Base-by-base conservation (phyloP, 2,113 vertebrate species). In the Ceyx melanurus region DNA sequence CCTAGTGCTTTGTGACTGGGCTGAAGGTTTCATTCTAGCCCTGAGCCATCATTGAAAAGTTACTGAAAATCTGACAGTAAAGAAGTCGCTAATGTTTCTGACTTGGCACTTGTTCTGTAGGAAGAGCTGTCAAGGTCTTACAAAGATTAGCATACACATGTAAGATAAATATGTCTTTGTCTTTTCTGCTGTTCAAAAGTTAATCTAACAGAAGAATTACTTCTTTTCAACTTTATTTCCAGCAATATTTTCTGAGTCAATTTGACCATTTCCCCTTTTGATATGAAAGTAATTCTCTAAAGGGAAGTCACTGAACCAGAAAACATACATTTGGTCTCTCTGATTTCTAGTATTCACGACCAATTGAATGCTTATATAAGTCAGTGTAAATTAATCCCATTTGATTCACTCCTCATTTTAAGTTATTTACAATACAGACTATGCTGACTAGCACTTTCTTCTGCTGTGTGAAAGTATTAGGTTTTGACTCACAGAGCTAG, bases 361-460 rank as follows among this genome's bases (percentile, higher is more conserved):
- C 92, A 93, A 89, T 95, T 96, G 91, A 91, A 95, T 96, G 91
- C 78, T 87, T 64, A 89, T 54, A 91, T 84, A 62, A 87, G 78
- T 82, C 64, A 91, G 88, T 91, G 92, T 82, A 94, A 93, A 95
- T 93, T 89, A 94, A 91, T 91, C 87, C 89, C 11, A 43, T 92
- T 94, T 94, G 86, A 94, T 85, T 93, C 84, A 85, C 64, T 87
- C 67, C 78, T 94, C 81, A n/a, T 93, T 96, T 90, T 75, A 66
- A 82, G 81, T 95, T 92, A 89, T 96, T 95, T 95, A 74, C 91
- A 92, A 93, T 56, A 73, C 46, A 60, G 54, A 51, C 33, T 89
- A 51, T 89, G 84, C 84, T 87, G 89, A 96, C 92, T 92, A 76
- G 81, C 43, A 62, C 56, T 92, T 95, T 93, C 54, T 57, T 51